A percentile compares a stretch with the other conserved stretches of the same genome.
phyloP scores from a whole-genome alignment of 2,888 invertebrate genomes.

The Amblyjoppa proteus region DNA sequence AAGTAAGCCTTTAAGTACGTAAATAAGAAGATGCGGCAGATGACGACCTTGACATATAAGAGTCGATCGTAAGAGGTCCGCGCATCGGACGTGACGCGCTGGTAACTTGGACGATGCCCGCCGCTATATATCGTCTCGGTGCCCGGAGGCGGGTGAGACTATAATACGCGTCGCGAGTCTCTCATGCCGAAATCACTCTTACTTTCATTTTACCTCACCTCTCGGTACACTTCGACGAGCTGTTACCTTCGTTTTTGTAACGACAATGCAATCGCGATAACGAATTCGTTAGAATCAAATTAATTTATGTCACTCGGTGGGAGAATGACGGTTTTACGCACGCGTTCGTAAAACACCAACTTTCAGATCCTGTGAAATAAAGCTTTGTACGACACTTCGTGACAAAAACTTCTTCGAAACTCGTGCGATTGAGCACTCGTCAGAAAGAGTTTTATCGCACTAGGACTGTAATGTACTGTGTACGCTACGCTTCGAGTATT shows the following conservation, averaged over 20 bases:
- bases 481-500: no score
- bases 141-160: slow-evolving; percentile 65
- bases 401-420: no score
- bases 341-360: no score
- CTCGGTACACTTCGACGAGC: not conserved
- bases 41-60: slow-evolving; percentile 80
- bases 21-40: slow-evolving; percentile 73
- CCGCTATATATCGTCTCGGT: slow-evolving; percentile 22
- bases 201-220: slow-evolving; percentile 73
- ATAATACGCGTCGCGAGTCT: slow-evolving; percentile 72
- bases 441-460: no score
- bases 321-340: no score
- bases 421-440: no score
- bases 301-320: not conserved
- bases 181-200: slow-evolving; percentile 77
- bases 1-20: slow-evolving; percentile 64
- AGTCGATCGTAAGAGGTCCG: slow-evolving; percentile 61
- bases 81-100: slow-evolving; percentile 48
- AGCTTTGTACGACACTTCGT: no score
- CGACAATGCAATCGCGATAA: not conserved
- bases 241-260: slow-evolving; percentile 9
- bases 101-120: slow-evolving; percentile 32
- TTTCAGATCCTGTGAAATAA: no score
- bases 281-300: not conserved
- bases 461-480: no score